A percentile compares a stretch with the other conserved stretches of the same genome.
These are phyloP conservation scores for Amazona guildingii DNA, from an alignment of 2,113 vertebrate genomes.

Conservation along the genomic window DNA sequence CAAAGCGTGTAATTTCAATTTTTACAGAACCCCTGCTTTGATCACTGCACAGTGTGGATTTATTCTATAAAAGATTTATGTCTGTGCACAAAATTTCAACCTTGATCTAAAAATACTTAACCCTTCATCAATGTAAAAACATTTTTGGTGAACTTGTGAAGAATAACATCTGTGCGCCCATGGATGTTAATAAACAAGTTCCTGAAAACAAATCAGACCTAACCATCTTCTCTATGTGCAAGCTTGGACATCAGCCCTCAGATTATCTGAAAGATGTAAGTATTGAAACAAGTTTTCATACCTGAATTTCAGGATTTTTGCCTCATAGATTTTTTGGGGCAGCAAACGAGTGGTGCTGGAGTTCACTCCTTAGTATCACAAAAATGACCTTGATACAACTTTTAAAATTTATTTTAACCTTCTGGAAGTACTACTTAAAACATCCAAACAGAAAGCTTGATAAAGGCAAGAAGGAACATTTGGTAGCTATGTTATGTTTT, in stretches of 20 bases:
- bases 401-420: background rate
- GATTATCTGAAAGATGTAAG: background rate
- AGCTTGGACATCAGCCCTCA: background rate
- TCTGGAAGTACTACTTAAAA: background rate
- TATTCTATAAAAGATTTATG: background rate
- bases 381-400: background rate
- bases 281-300: background rate
- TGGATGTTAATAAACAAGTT: fast-evolving
- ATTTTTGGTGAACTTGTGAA: background rate
- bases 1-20: background rate
- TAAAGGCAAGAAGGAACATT: background rate
- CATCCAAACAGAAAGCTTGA: background rate
- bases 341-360: background rate
- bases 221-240: background rate
- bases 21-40: conserved; percentile 13
- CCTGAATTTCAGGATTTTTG: background rate
- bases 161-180: background rate
- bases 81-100: background rate
- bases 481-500: background rate
- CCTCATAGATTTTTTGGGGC: background rate
- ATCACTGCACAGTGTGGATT: background rate
- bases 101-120: background rate
- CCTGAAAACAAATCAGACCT: background rate
- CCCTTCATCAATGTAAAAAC: background rate
- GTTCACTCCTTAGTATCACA: background rate